These are phyloP conservation scores for Ceratosolen fusciceps DNA, from an alignment of 1,140 invertebrate species.

Conservation along the genomic window DNA sequence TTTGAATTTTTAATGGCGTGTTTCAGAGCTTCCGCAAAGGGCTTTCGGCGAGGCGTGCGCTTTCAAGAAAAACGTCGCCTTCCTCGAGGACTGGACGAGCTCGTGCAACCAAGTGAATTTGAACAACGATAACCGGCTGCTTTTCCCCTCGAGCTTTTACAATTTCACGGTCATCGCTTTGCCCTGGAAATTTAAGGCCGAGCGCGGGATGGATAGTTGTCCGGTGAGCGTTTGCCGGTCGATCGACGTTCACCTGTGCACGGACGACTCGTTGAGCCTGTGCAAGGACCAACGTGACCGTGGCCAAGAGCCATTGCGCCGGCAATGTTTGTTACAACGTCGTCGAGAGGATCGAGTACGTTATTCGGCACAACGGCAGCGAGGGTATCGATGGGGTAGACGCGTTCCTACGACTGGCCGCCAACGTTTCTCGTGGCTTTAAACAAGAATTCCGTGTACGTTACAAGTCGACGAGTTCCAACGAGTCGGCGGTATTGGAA, in stretches of 20 bases:
- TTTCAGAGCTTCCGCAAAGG: constrained; percentile 67
- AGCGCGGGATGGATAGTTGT: constrained; percentile 67
- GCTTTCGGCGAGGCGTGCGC: constrained; percentile 67
- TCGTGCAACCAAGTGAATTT: constrained; percentile 67
- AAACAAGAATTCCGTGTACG: constrained; percentile 71
- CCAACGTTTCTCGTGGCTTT: constrained; percentile 66
- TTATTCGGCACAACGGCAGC: constrained; percentile 74
- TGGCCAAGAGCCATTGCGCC: constrained; percentile 54
- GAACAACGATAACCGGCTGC: constrained; percentile 59
- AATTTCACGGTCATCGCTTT: constrained; percentile 65
- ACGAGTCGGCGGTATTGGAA: constrained; percentile 60
- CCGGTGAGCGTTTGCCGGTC: constrained; percentile 70
- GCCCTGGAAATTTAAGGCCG: constrained; percentile 59
- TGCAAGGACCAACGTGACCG: constrained; percentile 56
- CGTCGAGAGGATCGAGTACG: constrained; percentile 70
- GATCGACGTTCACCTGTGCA: constrained; percentile 67
- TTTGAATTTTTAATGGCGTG: constrained; percentile 16
- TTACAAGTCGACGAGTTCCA: constrained; percentile 70
- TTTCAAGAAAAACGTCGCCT: constrained; percentile 65
- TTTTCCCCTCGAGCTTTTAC: constrained; percentile 62
- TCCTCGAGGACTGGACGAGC: constrained; percentile 66
- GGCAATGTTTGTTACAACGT: constrained; percentile 66
- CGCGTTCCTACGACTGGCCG: constrained; percentile 65
- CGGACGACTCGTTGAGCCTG: constrained; percentile 55
- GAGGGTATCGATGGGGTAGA: constrained; percentile 70